Conservation (phyloP, 2,113 vertebrate genomes). For the Cyanoramphus novaezelandiae region DNA sequence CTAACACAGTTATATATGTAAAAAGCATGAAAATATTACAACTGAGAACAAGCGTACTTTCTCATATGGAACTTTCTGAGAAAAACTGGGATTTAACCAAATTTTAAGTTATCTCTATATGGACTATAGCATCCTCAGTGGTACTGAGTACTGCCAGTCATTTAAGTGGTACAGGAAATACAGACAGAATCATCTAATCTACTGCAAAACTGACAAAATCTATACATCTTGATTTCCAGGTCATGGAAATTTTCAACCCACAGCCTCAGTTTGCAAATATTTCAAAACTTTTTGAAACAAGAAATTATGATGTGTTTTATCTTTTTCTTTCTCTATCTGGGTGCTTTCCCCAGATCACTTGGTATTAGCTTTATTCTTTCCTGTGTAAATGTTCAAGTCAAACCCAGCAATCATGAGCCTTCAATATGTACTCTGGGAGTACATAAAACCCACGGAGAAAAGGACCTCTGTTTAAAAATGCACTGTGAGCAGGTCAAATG, state of each 20-base stretch:
- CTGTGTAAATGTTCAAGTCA: background rate
- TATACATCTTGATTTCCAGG: background rate
- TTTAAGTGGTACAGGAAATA: background rate
- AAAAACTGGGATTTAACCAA: background rate
- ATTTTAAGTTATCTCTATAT: background rate
- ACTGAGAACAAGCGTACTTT: background rate
- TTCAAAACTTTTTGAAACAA: background rate
- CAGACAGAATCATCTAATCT: background rate
- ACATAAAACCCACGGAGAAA: no score
- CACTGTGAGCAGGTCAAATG: accelerated
- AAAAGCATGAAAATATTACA: background rate
- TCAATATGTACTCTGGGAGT: background rate
- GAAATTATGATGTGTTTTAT: background rate
- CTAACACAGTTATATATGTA: background rate
- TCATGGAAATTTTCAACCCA: no score
- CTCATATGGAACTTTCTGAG: background rate
- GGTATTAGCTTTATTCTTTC: background rate
- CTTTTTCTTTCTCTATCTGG: background rate
- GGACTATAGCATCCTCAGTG: background rate
- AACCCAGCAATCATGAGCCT: background rate
- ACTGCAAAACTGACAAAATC: background rate
- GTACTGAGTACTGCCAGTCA: background rate
- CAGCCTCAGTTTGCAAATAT: background rate
- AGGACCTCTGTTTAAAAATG: background rate
- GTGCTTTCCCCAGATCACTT: background rate